Evolutionary conservation across 2,797 vertebrate species (phyloP).

Genomic region (Cephalopachus bancanus): DNA sequence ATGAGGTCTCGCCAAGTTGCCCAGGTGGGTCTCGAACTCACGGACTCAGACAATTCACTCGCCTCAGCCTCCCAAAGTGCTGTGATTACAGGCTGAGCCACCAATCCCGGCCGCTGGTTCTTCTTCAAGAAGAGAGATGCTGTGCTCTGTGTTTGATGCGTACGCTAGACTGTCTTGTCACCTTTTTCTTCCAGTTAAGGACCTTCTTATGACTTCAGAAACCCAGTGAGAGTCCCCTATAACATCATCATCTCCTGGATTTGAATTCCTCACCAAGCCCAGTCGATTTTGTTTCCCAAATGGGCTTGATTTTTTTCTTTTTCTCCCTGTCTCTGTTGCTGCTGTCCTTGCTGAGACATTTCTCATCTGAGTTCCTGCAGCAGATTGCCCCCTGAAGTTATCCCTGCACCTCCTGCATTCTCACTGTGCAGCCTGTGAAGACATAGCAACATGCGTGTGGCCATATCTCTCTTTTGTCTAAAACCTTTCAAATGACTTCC

Average conservation of each 20-base stretch:
- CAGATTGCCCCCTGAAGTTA: background rate
- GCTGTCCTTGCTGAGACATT: background rate
- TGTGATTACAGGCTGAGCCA: too few species aligned
- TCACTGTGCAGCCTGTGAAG: background rate
- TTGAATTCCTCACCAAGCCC: background rate
- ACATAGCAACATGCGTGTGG: background rate
- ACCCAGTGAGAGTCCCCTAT: background rate
- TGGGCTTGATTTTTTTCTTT: background rate
- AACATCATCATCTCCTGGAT: background rate
- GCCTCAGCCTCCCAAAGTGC: too few species aligned
- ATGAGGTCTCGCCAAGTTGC: too few species aligned
- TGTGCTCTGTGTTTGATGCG: background rate
- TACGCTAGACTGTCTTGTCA: background rate
- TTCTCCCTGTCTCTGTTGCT: background rate
- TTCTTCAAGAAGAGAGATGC: background rate
- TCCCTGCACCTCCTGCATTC: background rate
- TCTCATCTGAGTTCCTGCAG: background rate
- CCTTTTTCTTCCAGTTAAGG: background rate
- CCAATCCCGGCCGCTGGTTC: too few species aligned
- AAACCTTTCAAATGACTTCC: background rate
- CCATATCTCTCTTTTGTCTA: background rate
- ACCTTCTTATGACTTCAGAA: background rate
- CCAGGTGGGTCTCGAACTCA: too few species aligned
- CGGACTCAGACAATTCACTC: too few species aligned
- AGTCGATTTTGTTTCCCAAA: background rate